Evolutionary conservation across 2,113 vertebrate genomes (phyloP).

Genomic region (Ameiurus melas): DNA sequence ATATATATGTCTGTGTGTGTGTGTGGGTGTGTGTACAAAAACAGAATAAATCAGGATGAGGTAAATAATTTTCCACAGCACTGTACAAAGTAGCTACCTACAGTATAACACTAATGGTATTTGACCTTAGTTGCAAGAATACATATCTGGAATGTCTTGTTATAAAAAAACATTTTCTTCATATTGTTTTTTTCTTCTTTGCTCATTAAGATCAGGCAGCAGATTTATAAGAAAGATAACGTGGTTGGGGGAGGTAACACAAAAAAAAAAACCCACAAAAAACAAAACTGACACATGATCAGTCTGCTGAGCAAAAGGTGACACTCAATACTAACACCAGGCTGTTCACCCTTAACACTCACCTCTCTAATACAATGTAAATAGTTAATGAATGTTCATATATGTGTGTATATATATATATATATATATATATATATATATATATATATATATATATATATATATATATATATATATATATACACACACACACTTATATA

Average conservation of each 20-base stretch:
- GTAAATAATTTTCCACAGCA: no score
- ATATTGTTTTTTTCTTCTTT: not conserved
- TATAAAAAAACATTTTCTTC: not conserved
- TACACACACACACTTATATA: not conserved
- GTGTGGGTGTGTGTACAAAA: no score
- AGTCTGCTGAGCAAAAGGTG: slow-evolving; percentile 49
- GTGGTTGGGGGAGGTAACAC: not conserved
- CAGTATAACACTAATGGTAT: not conserved
- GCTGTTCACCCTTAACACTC: slow-evolving; percentile 55
- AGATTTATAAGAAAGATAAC: slow-evolving; percentile 28
- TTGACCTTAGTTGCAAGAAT: no score
- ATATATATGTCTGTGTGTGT: no score
- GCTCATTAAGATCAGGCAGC: slow-evolving; percentile 12
- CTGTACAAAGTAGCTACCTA: not conserved
- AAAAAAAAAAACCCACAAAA: not conserved
- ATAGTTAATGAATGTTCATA: slow-evolving; percentile 48
- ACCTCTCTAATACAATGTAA: slow-evolving; percentile 52
- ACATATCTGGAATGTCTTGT: not conserved
- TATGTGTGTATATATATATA: slow-evolving; percentile 8
- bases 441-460: slow-evolving; percentile 27
- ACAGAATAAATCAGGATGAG: no score
- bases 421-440: no score
- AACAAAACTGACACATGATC: slow-evolving; percentile 44
- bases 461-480: no score
- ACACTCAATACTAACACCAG: slow-evolving; percentile 55